Conservation (phyloP, 2,797 vertebrate genomes). For the Calcarius lapponicus region DNA sequence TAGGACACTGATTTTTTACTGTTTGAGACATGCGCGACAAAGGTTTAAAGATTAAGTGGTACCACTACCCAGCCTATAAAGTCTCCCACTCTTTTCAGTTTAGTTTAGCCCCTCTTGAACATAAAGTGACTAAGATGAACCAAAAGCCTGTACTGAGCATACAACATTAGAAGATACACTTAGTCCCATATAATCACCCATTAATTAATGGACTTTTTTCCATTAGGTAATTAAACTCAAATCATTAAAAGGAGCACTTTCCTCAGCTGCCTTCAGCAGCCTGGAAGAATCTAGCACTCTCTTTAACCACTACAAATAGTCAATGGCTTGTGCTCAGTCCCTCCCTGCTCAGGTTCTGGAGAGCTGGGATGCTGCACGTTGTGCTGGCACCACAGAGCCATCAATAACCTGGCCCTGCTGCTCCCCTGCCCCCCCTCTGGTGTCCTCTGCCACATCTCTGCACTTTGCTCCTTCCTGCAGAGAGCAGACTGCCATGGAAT, state of each 20-base stretch:
- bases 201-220: not conserved
- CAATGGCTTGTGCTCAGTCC: not conserved
- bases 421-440: not conserved
- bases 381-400: rapidly evolving
- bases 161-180: not conserved
- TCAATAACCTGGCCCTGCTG: not conserved
- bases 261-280: not conserved
- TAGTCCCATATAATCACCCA: not conserved
- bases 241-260: not conserved
- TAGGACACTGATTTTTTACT: not conserved
- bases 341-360: not conserved
- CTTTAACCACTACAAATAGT: not conserved
- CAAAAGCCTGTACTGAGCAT: not conserved
- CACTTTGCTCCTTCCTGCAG: not conserved
- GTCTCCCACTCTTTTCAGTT: not conserved
- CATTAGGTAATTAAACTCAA: not conserved
- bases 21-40: rapidly evolving
- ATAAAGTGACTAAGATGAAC: not conserved
- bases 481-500: not conserved
- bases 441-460: not conserved
- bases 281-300: not conserved
- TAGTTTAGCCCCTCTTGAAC: not conserved
- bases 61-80: not conserved
- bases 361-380: not conserved
- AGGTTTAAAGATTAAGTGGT: not conserved